These are phyloP conservation scores for Melanaphis sacchari DNA, from an alignment of 1,140 invertebrate genomes.

Conservation along the genomic window DNA sequence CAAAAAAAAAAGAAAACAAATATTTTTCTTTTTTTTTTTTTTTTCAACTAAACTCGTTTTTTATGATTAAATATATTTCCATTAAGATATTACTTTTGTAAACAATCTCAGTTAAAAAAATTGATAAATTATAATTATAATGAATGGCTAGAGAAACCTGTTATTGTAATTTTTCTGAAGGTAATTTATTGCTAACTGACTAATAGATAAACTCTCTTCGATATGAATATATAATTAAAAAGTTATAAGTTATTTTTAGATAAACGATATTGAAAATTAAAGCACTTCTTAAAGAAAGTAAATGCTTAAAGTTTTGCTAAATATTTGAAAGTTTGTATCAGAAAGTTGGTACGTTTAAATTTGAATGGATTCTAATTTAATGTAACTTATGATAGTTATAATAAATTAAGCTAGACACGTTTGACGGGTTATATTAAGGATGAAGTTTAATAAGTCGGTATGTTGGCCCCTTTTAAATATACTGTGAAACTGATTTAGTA, in stretches of 20 bases:
- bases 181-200: background rate
- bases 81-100: too few relatives aligned
- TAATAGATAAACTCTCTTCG: background rate
- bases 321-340: background rate
- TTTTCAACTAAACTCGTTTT: too few relatives aligned
- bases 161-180: background rate
- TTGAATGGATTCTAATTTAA: background rate
- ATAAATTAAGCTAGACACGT: background rate
- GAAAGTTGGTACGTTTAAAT: background rate
- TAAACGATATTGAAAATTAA: background rate
- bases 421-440: background rate
- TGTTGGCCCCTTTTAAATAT: background rate
- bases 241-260: background rate
- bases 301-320: background rate
- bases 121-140: too few relatives aligned
- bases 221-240: background rate
- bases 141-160: background rate
- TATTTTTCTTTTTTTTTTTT: too few relatives aligned
- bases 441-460: background rate
- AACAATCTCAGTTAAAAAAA: too few relatives aligned
- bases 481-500: background rate
- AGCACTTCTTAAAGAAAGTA: background rate
- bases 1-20: too few relatives aligned
- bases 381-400: background rate
- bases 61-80: too few relatives aligned